phyloP scores from a whole-genome alignment of 2,797 vertebrate species.

The Mormyrops attenuatus region DNA sequence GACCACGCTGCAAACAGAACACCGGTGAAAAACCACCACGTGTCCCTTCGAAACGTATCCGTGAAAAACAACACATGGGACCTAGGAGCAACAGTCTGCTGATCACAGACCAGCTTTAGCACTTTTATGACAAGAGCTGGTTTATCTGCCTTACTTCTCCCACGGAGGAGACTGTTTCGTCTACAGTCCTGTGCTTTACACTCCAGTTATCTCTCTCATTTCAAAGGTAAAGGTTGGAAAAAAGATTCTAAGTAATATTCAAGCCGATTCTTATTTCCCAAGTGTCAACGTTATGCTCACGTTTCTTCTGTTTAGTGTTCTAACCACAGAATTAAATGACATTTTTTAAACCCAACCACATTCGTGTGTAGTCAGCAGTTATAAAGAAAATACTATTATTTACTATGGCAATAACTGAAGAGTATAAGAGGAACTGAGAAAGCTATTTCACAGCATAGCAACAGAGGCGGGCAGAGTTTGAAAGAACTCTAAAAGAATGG shows the following conservation, averaged over 20 bases:
- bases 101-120: neutral
- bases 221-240: slow-evolving; percentile 9
- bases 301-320: neutral
- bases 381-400: neutral
- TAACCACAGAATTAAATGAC: neutral
- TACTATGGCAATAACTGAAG: neutral
- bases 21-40: neutral
- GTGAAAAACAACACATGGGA: neutral
- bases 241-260: neutral
- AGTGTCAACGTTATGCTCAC: neutral
- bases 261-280: neutral
- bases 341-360: neutral
- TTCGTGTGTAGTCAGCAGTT: neutral
- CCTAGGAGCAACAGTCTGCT: neutral
- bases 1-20: neutral
- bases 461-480: neutral
- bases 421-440: neutral
- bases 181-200: slow-evolving; percentile 6
- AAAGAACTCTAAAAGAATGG: neutral
- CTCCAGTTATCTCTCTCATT: neutral
- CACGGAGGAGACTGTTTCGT: neutral
- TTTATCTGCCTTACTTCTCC: neutral
- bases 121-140: neutral
- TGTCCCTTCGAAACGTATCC: neutral
- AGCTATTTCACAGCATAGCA: neutral